phyloP scores from a whole-genome alignment of 2,797 vertebrate genomes.

The Chaetodon trifasciatus region DNA sequence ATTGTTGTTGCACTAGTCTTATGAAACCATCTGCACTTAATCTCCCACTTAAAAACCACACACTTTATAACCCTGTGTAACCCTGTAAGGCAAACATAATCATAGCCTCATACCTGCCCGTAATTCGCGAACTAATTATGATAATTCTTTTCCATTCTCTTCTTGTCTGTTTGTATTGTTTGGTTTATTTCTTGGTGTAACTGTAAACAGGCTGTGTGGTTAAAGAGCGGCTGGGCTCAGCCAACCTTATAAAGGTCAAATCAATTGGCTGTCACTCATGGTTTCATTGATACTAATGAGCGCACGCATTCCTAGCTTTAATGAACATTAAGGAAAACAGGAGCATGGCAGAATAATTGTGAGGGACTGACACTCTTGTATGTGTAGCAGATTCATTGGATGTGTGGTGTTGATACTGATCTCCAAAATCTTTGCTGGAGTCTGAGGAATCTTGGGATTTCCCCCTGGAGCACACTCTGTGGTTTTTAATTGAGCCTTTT shows the following conservation, averaged over 20 bases:
- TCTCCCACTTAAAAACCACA: background rate
- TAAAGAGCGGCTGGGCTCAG: background rate
- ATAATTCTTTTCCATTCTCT: background rate
- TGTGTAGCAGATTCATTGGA: slow-evolving; percentile 33
- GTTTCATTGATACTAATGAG: slow-evolving; percentile 19
- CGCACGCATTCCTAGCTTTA: slow-evolving; percentile 23
- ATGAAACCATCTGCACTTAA: background rate
- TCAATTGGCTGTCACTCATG: slow-evolving; percentile 27
- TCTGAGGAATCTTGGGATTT: slow-evolving; percentile 70
- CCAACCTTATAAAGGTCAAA: slow-evolving; percentile 32
- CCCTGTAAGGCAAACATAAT: background rate
- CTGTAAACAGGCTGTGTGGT: background rate
- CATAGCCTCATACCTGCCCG: background rate
- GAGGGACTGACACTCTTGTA: slow-evolving; percentile 39
- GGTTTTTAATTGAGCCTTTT: slow-evolving; percentile 62
- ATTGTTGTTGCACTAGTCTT: background rate
- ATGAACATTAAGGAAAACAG: slow-evolving; percentile 39
- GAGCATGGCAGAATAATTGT: slow-evolving; percentile 33
- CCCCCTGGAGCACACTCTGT: slow-evolving; percentile 51
- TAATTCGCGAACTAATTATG: background rate
- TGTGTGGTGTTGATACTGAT: slow-evolving; percentile 54
- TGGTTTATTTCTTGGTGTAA: background rate
- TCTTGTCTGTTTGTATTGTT: slow-evolving; percentile 1
- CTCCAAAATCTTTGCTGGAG: slow-evolving; percentile 57
- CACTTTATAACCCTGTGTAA: background rate